phyloP scores from a whole-genome alignment of 2,888 invertebrate species.

The Caenorhabditis virilis region DNA sequence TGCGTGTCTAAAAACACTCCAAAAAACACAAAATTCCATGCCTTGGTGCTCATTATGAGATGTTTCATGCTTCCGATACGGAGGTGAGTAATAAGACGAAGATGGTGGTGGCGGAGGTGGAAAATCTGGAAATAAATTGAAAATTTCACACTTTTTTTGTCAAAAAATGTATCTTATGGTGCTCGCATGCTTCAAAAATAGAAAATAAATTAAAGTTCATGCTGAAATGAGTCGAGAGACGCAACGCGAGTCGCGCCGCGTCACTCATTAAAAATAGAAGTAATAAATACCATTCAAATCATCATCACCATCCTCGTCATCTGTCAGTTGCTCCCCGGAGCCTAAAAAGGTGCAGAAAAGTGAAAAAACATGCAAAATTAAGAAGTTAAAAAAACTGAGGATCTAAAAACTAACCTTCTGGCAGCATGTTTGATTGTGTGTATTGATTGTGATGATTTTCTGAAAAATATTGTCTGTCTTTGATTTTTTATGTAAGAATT shows the following conservation, averaged over 20 bases:
- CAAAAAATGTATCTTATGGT: no score
- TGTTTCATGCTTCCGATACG: constrained; percentile 1
- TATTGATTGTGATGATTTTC: constrained; percentile 27
- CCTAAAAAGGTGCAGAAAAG: constrained; percentile 19
- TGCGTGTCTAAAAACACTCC: constrained; percentile 4
- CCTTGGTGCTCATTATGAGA: constrained; percentile 27
- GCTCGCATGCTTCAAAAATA: not conserved
- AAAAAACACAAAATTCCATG: constrained; percentile 17
- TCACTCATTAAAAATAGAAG: not conserved
- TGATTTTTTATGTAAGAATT: no score
- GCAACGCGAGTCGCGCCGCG: not conserved
- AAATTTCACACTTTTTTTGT: no score
- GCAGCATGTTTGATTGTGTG: constrained; percentile 19
- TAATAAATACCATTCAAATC: not conserved
- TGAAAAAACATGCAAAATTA: constrained; percentile 3
- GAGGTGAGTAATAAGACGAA: constrained; percentile 5
- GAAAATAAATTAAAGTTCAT: not conserved
- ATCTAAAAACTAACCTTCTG: constrained; percentile 23
- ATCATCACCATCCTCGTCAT: constrained; percentile 5
- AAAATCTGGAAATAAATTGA: not conserved
- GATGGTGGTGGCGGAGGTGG: constrained; percentile 2
- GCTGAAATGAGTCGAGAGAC: not conserved
- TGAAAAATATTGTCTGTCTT: no score
- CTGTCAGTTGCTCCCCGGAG: constrained; percentile 10
- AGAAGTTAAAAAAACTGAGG: constrained; percentile 1